A percentile compares a stretch with the other conserved stretches of the same genome.
Evolutionary conservation across 1,140 invertebrate genomes (phyloP).

Genomic region (Drosophila baimaii): DNA sequence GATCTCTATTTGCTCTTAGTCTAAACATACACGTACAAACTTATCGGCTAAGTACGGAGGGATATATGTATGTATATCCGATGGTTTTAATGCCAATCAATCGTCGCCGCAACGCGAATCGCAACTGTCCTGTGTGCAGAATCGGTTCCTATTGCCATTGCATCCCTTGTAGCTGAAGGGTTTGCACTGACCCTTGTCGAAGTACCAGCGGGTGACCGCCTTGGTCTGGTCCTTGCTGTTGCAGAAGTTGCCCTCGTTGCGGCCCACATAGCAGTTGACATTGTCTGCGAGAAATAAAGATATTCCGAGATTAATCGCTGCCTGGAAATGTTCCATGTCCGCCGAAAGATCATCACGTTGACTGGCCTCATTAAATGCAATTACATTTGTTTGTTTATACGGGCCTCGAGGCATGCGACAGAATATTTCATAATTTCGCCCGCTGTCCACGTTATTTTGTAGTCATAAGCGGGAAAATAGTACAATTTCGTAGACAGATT

Average conservation of each 20-base stretch:
- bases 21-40: constrained; percentile 42
- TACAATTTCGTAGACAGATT: constrained; percentile 26
- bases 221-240: constrained; percentile 75
- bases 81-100: constrained; percentile 21
- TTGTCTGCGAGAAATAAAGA: constrained; percentile 65
- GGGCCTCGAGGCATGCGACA: constrained; percentile 14
- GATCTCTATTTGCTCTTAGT: constrained; percentile 36
- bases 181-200: constrained; percentile 70
- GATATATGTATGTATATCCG: constrained; percentile 16
- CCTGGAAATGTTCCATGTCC: constrained; percentile 20
- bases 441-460: constrained; percentile 32
- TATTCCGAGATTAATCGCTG: constrained; percentile 48
- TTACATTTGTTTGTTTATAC: constrained; percentile 46
- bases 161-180: constrained; percentile 76
- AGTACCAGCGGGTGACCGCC: constrained; percentile 73
- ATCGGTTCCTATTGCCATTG: constrained; percentile 81
- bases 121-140: constrained; percentile 74
- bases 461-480: constrained; percentile 40
- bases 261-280: constrained; percentile 77
- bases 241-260: constrained; percentile 80
- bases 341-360: constrained; percentile 2
- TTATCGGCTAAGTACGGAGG: constrained; percentile 23
- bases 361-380: constrained; percentile 56
- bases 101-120: constrained; percentile 62
- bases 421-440: constrained; percentile 54